Evolutionary conservation across 2,888 invertebrate genomes (phyloP).

Genomic region (Microctonus brassicae): DNA sequence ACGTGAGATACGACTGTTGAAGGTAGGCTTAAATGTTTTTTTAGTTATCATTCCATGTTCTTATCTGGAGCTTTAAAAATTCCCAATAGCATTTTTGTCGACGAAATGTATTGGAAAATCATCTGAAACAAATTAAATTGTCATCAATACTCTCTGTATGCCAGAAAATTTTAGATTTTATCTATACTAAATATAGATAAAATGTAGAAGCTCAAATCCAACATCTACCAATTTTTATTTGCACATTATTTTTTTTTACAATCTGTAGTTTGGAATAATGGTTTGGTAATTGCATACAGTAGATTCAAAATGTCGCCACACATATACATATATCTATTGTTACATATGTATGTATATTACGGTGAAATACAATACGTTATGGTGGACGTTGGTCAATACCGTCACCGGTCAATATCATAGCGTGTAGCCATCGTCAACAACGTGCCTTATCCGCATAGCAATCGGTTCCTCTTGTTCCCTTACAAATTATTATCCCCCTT

Average conservation of each 20-base stretch:
- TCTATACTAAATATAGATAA: slow-evolving; percentile 24
- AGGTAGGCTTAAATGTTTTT: too few species aligned
- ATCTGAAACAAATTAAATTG: neutral
- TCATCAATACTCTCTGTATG: slow-evolving; percentile 15
- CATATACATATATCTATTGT: neutral
- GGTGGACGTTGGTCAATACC: slow-evolving; percentile 64
- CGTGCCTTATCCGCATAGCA: slow-evolving; percentile 34
- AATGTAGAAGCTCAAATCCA: too few species aligned
- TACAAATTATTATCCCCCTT: slow-evolving; percentile 13
- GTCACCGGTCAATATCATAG: slow-evolving; percentile 65
- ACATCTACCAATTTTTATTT: slow-evolving; percentile 9
- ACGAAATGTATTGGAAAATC: neutral
- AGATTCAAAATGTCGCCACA: neutral
- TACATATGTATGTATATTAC: neutral
- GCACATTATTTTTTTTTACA: neutral
- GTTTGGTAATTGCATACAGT: neutral
- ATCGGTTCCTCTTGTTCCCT: slow-evolving; percentile 10
- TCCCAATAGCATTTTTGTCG: too few species aligned
- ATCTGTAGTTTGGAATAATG: neutral
- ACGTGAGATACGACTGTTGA: slow-evolving; percentile 92
- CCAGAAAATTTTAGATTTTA: slow-evolving; percentile 34
- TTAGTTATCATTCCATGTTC: neutral
- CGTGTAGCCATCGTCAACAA: slow-evolving; percentile 50
- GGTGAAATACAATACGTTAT: neutral
- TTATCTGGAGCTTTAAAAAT: too few species aligned